Conservation (phyloP, 2,113 vertebrate genomes). For the Myotis yumanensis region DNA sequence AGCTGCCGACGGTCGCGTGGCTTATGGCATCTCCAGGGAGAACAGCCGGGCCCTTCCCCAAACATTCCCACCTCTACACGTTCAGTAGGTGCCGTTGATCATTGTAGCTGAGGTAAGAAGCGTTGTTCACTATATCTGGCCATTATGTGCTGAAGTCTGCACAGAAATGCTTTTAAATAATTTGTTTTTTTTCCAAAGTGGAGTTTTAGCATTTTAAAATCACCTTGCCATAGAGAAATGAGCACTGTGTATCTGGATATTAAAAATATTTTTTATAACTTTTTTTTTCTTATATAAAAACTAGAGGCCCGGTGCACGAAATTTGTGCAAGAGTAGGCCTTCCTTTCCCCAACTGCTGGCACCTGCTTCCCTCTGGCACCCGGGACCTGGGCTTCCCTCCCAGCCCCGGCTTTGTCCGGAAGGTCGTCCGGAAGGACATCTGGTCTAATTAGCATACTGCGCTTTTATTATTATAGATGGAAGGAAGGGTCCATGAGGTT, state of each 20-base stretch:
- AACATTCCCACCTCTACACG: neutral
- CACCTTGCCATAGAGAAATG: neutral
- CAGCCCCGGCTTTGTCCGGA: too few species aligned
- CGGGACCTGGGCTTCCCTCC: too few species aligned
- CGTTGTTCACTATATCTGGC: neutral
- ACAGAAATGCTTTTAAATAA: neutral
- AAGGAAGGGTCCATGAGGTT: neutral
- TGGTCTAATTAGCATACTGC: too few species aligned
- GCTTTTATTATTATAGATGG: neutral
- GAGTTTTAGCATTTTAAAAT: constrained; percentile 8
- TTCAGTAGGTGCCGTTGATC: constrained; percentile 11
- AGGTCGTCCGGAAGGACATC: too few species aligned
- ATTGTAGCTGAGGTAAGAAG: neutral
- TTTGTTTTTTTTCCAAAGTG: neutral
- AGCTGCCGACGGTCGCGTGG: neutral
- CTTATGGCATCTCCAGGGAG: neutral
- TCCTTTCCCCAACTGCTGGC: too few species aligned
- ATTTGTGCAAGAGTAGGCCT: too few species aligned
- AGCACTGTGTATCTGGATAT: neutral
- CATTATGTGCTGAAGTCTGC: neutral
- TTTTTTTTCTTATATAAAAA: neutral
- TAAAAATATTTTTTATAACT: neutral
- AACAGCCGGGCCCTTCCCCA: neutral
- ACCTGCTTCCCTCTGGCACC: too few species aligned
- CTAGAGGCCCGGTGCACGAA: too few species aligned